These are phyloP conservation scores for Chitala chitala DNA, from an alignment of 2,113 vertebrate species.

Conservation along the genomic window DNA sequence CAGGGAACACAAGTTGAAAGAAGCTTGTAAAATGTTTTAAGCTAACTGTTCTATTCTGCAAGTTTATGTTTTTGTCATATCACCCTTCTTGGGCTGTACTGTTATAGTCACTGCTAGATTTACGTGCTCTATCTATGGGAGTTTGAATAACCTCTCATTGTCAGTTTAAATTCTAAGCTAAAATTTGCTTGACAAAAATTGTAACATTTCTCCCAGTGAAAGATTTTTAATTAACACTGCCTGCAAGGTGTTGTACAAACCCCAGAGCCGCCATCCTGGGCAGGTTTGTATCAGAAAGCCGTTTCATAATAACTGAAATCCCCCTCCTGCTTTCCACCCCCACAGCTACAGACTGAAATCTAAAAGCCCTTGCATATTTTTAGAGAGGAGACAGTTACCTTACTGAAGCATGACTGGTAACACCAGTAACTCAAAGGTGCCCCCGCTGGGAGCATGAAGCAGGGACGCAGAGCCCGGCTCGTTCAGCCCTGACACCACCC, in stretches of 20 bases:
- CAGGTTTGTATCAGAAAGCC: not conserved
- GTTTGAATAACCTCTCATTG: not conserved
- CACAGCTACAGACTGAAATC: not conserved
- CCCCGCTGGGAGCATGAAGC: slow-evolving; percentile 16
- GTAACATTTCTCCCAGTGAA: not conserved
- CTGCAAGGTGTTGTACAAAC: not conserved
- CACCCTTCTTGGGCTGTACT: not conserved
- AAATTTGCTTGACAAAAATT: not conserved
- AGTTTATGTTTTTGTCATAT: not conserved
- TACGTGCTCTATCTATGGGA: not conserved
- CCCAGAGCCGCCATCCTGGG: not conserved
- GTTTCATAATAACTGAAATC: not conserved
- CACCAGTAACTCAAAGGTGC: slow-evolving; percentile 5
- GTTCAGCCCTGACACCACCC: slow-evolving; percentile 18
- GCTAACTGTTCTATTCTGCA: too few relatives aligned
- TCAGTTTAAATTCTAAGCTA: not conserved
- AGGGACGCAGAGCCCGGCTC: not conserved
- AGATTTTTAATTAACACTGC: not conserved
- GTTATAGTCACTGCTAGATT: not conserved
- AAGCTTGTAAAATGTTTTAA: too few relatives aligned
- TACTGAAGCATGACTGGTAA: slow-evolving; percentile 26
- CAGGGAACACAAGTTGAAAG: too few relatives aligned
- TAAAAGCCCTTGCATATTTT: slow-evolving; percentile 25
- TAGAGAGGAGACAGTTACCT: slow-evolving; percentile 19
- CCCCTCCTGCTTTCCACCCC: not conserved